Evolutionary conservation across 2,797 vertebrate species (phyloP), one percentile per base, ranked within the genome.

Genomic region (Bryconaethiops microstoma): DNA sequence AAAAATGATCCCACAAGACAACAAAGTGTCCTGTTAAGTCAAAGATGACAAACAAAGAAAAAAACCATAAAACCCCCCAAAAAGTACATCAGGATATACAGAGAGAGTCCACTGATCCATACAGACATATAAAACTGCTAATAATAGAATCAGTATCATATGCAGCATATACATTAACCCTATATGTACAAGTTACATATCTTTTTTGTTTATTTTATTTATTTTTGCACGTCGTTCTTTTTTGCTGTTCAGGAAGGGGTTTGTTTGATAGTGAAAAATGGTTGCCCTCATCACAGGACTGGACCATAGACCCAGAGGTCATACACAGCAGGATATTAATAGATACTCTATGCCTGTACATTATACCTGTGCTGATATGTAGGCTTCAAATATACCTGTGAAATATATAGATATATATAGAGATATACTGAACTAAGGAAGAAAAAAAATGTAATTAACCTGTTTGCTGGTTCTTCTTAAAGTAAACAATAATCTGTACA

Each of bases 101-200:
- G 48, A 12, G 21, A 48, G 13, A 67, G 23, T 62, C 35, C 70
- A 74, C 63, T 57, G 40, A 81, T 29, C 9, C 45, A 72, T 42
- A 77, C 67, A 69, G 21, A 77, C 87, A 91, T 91, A 93, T 85
- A 92, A 93, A 94, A 92, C 89, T 91, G 86, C 85, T 85, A 90
- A 83, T 91, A 81, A 48, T 69, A 82, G 75, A 73, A 23, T 85
- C 48, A 52, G 39, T 40, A 25, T 19, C 69, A 68, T 81, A 74
- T 76, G 76, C 71, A 77, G 77, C 63, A 70, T 73, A 59, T 80
- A 92, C 90, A 92, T 88, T 87, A 87, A 90, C 90, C 87, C 91
- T 91, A 85, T 91, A 92, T 90, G 86, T 91, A 92, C 91, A 92
- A 48, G 79, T 86, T 84, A 84, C 82, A 57, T 82, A 74, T 86